These are phyloP conservation scores for Drosophila mayri DNA, from an alignment of 1,140 invertebrate genomes.

Conservation along the genomic window DNA sequence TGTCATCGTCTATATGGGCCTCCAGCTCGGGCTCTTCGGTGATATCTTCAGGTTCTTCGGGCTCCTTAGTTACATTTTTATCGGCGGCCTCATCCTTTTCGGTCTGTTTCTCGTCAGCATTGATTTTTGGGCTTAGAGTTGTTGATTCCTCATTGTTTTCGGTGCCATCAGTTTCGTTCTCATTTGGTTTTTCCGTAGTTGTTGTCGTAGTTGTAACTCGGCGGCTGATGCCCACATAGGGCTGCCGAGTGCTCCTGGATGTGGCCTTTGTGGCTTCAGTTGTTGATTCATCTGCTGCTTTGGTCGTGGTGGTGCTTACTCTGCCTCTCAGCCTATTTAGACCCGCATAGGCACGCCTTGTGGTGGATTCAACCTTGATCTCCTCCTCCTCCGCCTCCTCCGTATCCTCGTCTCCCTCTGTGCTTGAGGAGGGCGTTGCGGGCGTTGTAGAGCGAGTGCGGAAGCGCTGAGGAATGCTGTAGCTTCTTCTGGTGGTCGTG, in stretches of 20 bases:
- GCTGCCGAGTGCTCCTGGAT: conserved; percentile 15
- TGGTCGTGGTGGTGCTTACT: conserved; percentile 17
- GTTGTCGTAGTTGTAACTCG: conserved; percentile 18
- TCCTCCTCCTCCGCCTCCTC: conserved; percentile 6
- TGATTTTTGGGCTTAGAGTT: background rate
- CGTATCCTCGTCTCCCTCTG: background rate
- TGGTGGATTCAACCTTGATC: conserved; percentile 18
- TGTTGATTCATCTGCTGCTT: conserved; percentile 1
- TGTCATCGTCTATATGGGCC: conserved; percentile 32
- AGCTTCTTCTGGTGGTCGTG: conserved; percentile 22
- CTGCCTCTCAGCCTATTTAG: conserved; percentile 26
- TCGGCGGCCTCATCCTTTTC: too few relatives aligned
- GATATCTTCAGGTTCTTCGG: background rate
- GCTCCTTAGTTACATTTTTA: background rate
- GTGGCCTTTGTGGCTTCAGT: conserved; percentile 2
- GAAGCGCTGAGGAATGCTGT: conserved; percentile 38
- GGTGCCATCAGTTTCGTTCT: conserved; percentile 2
- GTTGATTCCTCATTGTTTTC: background rate
- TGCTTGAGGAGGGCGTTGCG: background rate
- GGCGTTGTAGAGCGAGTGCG: conserved; percentile 32
- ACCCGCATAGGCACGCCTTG: conserved; percentile 12
- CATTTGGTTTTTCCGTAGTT: conserved; percentile 11
- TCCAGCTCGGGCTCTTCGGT: conserved; percentile 29
- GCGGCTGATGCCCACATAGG: conserved; percentile 29
- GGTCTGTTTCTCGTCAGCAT: background rate